Evolutionary conservation across 1,140 invertebrate species (phyloP).

Genomic region (Drosophila grimshawi): DNA sequence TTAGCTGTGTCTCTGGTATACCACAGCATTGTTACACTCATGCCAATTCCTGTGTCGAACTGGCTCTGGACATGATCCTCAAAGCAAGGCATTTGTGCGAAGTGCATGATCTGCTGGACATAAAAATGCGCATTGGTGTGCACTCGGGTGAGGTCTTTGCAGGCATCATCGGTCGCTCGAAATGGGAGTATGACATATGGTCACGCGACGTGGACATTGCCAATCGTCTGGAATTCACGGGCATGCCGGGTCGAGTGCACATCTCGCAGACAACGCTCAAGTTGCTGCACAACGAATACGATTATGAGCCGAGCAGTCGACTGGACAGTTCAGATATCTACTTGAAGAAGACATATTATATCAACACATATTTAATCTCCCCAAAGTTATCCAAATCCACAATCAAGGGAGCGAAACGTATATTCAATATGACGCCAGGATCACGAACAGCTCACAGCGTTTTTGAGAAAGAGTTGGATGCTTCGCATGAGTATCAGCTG

Average conservation of each 20-base stretch:
- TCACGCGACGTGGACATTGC: slow-evolving; percentile 97
- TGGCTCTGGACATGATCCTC: slow-evolving; percentile 95
- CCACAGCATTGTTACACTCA: slow-evolving; percentile 89
- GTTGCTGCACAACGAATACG: slow-evolving; percentile 86
- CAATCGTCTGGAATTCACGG: slow-evolving; percentile 96
- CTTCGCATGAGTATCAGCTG: slow-evolving; percentile 5
- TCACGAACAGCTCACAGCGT: too few relatives aligned
- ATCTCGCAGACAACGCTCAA: slow-evolving; percentile 91
- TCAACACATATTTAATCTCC: slow-evolving; percentile 89
- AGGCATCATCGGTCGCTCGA: slow-evolving; percentile 94
- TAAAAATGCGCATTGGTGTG: slow-evolving; percentile 97
- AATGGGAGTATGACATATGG: slow-evolving; percentile 99
- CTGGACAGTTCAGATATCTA: slow-evolving; percentile 87
- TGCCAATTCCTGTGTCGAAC: slow-evolving; percentile 93
- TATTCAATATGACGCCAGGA: background rate
- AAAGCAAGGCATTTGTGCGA: slow-evolving; percentile 92
- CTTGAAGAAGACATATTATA: slow-evolving; percentile 87
- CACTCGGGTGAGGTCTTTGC: slow-evolving; percentile 96
- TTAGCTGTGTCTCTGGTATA: slow-evolving; percentile 95
- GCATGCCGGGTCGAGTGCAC: slow-evolving; percentile 94
- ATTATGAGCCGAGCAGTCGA: slow-evolving; percentile 86
- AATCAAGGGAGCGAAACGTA: background rate
- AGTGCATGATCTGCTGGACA: slow-evolving; percentile 89
- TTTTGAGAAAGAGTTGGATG: background rate
- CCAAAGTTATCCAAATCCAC: background rate